Evolutionary conservation across 2,797 vertebrate genomes (phyloP).

Genomic region (Euphonia xanthogaster): DNA sequence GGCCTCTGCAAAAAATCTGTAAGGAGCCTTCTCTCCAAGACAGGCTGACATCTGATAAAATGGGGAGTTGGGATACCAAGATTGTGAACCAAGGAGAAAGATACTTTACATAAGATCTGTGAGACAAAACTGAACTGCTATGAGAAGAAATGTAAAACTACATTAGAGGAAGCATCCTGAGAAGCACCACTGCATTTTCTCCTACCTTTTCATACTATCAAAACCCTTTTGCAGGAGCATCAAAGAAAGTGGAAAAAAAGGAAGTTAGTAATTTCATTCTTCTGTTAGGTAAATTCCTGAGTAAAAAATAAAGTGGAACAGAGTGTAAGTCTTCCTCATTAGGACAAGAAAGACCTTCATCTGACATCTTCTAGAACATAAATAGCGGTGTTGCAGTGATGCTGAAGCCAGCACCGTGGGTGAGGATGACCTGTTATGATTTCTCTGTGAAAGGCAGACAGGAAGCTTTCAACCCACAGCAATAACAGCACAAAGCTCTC

Average conservation of each 20-base stretch:
- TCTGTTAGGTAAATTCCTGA: not conserved
- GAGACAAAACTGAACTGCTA: not conserved
- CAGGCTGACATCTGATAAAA: not conserved
- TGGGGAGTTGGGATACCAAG: not conserved
- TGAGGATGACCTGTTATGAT: rapidly evolving
- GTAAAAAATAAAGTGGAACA: not conserved
- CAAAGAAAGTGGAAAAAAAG: not conserved
- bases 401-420: rapidly evolving
- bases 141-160: not conserved
- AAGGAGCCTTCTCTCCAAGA: not conserved
- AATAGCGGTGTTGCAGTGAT: not conserved
- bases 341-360: not conserved
- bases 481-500: not conserved
- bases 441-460: not conserved
- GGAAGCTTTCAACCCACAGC: not conserved
- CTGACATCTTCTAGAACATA: not conserved
- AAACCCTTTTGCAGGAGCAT: not conserved
- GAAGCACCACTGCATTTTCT: not conserved
- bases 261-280: not conserved
- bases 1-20: not conserved
- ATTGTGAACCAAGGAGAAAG: not conserved
- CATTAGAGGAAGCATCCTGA: not conserved
- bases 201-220: not conserved
- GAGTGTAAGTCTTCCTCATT: not conserved
- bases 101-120: not conserved